Evolutionary conservation across 2,113 vertebrate genomes (phyloP), one percentile per base, ranked within the genome.

Genomic region (Sterrhoptilus dennistouni): DNA sequence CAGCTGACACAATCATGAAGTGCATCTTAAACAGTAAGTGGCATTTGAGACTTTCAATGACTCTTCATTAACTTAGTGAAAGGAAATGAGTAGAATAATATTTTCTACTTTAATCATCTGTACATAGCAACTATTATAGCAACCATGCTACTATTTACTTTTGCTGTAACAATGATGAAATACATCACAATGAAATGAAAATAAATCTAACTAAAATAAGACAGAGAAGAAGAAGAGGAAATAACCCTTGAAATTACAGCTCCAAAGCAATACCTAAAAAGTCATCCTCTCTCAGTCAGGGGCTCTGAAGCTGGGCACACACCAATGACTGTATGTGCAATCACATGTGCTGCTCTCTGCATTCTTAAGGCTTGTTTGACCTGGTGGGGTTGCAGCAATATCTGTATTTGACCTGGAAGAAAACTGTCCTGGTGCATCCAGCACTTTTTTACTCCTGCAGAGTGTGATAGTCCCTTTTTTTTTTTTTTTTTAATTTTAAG

Each of bases 11-110:
- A 60, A 68, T 54, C 45, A 38, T 28, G 23, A 83, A 84, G 15
- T 64, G 79, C 24, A 63, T 56, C 44, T 89, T 82, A 74, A 92
- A 87, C 21, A 64, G 61, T 54, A 84, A 87, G 91, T 72, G 60
- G 49, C 81, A 89, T 91, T 63, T 87, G 56, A 95, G 69, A 89
- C 2, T 8, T 84, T 87, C 60, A 79, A 74, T 87, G 61, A 75
- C 74, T 93, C 86, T 90, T 89, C 69, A 93, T 87, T 87, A 92
- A 90, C 82, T 82, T 84, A 87, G 66, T 40, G 36, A 90, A 97
- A 86, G 61, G 36, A 92, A 91, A 89, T 2, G 6, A 92, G 77
- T 64, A 91, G 76, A 90, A 82, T 64, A 87, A 82, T 82, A 94
- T 93, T 91, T 95, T 94, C 80, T 87, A 53, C 59, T 76, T 95